Evolutionary conservation across 2,888 invertebrate genomes (phyloP), one percentile per base, ranked within the genome.

Genomic region (Platypus cylindrus): DNA sequence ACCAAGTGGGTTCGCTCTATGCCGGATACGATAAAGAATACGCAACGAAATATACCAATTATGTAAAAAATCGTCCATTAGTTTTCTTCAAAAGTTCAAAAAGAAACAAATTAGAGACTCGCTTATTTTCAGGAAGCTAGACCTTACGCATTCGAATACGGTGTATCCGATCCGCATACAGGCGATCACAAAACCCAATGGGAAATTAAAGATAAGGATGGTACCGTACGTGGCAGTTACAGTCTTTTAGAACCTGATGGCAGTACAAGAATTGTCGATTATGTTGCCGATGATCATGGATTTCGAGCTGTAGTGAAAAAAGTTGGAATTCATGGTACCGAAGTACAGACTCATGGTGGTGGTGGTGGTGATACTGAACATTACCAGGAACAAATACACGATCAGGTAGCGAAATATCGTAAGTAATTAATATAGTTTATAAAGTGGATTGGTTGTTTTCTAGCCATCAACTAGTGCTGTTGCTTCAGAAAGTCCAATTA

Each of bases 171-270:
- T 38, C 56, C 57, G 1, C 50, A 52, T 31, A 58, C 58, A 3
- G 59, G 59, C 3, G 59, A 60, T 36, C 59, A 58, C 38, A 60
- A 60, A 32, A 48, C 52, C 13, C 59, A 60, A 38, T 58, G 58
- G 58, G 59, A 60, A 45, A 50, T 51, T 13, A 56, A 52, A 33
- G 55, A 57, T 36, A 52, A 55, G 28, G 45, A 38, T 3, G 58
- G 56, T 7, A 52, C 55, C 4, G 59, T 60, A 5, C 48, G 53
- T 7, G 59, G 59, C 3, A 53, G 52, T 14, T 60, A 60, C 48
- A 56, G 56, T 32, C 46, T 60, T 2, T 37, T 58, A 13, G 58
- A 60, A 45, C 51, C 59, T 5, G 59, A 59, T 41, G 59, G 59
- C 34, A 51, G 53, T n/a, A 58, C 56, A n/a, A 50, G 58, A 36